Conservation (phyloP, 2,888 invertebrate species). For the Phortica magna region DNA sequence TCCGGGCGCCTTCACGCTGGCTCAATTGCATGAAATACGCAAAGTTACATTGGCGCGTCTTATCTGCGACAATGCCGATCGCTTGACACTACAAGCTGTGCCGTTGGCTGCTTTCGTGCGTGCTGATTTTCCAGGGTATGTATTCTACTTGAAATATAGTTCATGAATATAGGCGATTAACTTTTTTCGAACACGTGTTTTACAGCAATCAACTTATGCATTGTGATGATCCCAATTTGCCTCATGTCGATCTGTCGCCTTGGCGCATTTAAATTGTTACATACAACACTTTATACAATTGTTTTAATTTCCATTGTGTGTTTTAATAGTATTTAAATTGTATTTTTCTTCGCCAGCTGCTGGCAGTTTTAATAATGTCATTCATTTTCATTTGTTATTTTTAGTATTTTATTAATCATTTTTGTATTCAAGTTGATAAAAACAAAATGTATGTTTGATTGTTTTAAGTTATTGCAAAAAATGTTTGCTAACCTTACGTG, state of each 20-base stretch:
- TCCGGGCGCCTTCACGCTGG: constrained; percentile 82
- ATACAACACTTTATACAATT: not conserved
- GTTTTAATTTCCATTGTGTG: not conserved
- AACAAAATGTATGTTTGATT: too few species aligned
- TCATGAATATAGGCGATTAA: not conserved
- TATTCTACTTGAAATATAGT: not conserved
- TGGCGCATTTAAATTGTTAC: constrained; percentile 79
- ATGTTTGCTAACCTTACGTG: not conserved
- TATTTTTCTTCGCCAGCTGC: not conserved
- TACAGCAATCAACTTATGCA: constrained; percentile 83
- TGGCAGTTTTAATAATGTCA: not conserved
- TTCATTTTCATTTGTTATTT: too few species aligned
- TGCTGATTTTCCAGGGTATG: constrained; percentile 81
- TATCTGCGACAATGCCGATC: constrained; percentile 87
- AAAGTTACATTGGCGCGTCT: constrained; percentile 84
- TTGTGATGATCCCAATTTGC: constrained; percentile 82
- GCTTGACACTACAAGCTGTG: constrained; percentile 80
- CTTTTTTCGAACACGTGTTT: constrained; percentile 45
- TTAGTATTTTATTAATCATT: too few species aligned
- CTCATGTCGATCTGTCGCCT: constrained; percentile 81
- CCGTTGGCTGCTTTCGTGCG: constrained; percentile 82
- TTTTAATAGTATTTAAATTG: not conserved
- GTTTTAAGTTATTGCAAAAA: too few species aligned
- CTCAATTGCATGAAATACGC: constrained; percentile 84
- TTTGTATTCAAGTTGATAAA: too few species aligned